Evolutionary conservation across 2,888 invertebrate genomes (phyloP), one percentile per base, ranked within the genome.

Genomic region (Ophion ellenae): DNA sequence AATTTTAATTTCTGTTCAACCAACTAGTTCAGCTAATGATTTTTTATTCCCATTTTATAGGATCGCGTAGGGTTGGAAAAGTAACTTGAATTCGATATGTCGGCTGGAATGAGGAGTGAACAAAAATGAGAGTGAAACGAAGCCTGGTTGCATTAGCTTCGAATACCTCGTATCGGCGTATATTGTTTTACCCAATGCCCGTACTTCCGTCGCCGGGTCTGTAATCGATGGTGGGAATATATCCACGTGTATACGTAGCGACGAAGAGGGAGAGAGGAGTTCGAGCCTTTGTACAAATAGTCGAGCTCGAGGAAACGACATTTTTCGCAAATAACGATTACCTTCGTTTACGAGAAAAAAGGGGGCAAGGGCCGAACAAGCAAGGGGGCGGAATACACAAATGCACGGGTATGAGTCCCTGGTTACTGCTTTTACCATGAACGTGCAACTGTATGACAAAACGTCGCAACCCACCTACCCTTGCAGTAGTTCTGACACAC

Each of bases 271-370:
- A 11, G 28, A 74, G 24, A 45, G 36, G 57, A 63, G 20, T n/a
- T 36, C 32, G 69, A 86, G 77, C 74, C 69, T 86, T 83, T 81
- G 81, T 71, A 79, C 86, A 83, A 83, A 83, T 80, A 83, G 70
- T 20, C 64, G 70, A 81, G 78, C 32, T 61, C 24, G 59, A 78
- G 75, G 61, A 75, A 83, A 84, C 67, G 75, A 71, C 67, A 70
- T 79, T 79, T 83, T 78, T 71, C 70, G 81, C 81, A 85, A 81
- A 85, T 75, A 85, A 85, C 85, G 74, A 81, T 81, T 81, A 36
- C 71, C 81, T 82, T 80, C 80, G 69, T 83, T 85, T 83, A 28
- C 14, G 40, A 45, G 59, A 76, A 76, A 24, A 74, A 36, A 66
- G 61, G 59, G 61, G 40, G 77, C 69, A 66, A 81, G 24, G 45